Conservation (phyloP, 1,140 invertebrate species). For the Pseudomyrmex dendroicus region DNA sequence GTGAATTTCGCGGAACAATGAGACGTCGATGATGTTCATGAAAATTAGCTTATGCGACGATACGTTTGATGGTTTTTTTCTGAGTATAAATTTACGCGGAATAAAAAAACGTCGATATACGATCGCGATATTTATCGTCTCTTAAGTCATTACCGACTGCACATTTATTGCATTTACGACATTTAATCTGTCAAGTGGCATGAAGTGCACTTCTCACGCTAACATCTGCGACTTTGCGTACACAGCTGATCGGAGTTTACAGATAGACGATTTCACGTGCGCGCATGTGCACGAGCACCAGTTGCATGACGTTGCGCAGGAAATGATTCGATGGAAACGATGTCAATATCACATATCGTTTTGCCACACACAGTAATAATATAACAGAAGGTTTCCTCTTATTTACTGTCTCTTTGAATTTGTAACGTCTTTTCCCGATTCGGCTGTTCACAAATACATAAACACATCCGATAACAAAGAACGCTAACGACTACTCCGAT, state of each 20-base stretch:
- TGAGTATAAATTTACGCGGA: constrained; percentile 15
- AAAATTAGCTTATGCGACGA: constrained; percentile 40
- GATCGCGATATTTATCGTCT: neutral
- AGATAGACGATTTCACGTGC: constrained; percentile 38
- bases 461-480: constrained; percentile 6
- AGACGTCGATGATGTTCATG: constrained; percentile 56
- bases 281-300: constrained; percentile 68
- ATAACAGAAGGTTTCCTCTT: neutral
- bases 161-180: neutral
- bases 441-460: neutral
- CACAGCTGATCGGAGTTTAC: constrained; percentile 53
- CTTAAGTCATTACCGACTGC: constrained; percentile 36
- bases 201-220: neutral
- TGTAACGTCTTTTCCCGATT: too few relatives aligned
- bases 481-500: constrained; percentile 21
- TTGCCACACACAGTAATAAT: too few relatives aligned
- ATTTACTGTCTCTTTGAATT: neutral
- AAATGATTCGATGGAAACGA: constrained; percentile 26
- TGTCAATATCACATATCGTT: constrained; percentile 1
- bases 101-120: constrained; percentile 41
- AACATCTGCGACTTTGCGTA: constrained; percentile 6
- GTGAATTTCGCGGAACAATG: constrained; percentile 66
- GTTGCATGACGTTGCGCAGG: constrained; percentile 66
- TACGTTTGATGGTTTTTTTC: neutral
- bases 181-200: constrained; percentile 5